A percentile compares a stretch with the other conserved stretches of the same genome.
Evolutionary conservation across 2,888 invertebrate species (phyloP).

Genomic region (Agonum fuliginosum): DNA sequence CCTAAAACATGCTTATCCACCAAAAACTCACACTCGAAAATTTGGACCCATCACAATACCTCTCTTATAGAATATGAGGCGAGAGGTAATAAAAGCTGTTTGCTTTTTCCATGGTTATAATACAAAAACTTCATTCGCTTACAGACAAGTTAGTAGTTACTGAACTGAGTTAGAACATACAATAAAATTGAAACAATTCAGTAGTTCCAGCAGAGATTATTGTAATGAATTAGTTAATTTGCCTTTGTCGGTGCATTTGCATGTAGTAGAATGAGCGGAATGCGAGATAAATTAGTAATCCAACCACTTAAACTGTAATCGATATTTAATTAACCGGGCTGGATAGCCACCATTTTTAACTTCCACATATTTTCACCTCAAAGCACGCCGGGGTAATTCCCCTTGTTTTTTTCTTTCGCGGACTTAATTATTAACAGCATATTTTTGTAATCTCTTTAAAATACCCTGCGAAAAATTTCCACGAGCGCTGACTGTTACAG

Average conservation of each 20-base stretch:
- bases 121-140: too few relatives aligned
- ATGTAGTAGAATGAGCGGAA: not conserved
- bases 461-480: not conserved
- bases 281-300: slow-evolving; percentile 8
- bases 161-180: too few relatives aligned
- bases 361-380: slow-evolving; percentile 11
- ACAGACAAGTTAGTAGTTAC: too few relatives aligned
- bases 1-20: too few relatives aligned
- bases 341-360: not conserved
- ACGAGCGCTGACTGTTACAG: not conserved
- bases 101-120: too few relatives aligned
- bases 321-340: slow-evolving; percentile 23
- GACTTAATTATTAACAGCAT: slow-evolving; percentile 14
- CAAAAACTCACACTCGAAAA: too few relatives aligned
- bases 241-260: slow-evolving; percentile 21
- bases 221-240: slow-evolving; percentile 18
- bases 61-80: too few relatives aligned
- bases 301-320: slow-evolving; percentile 20
- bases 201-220: too few relatives aligned
- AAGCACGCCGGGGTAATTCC: not conserved
- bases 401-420: slow-evolving; percentile 2
- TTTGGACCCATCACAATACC: too few relatives aligned
- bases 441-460: slow-evolving; percentile 10
- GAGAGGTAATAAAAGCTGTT: too few relatives aligned
- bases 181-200: too few relatives aligned